Conservation (phyloP, 2,797 vertebrate genomes). For the Tinamus major region DNA sequence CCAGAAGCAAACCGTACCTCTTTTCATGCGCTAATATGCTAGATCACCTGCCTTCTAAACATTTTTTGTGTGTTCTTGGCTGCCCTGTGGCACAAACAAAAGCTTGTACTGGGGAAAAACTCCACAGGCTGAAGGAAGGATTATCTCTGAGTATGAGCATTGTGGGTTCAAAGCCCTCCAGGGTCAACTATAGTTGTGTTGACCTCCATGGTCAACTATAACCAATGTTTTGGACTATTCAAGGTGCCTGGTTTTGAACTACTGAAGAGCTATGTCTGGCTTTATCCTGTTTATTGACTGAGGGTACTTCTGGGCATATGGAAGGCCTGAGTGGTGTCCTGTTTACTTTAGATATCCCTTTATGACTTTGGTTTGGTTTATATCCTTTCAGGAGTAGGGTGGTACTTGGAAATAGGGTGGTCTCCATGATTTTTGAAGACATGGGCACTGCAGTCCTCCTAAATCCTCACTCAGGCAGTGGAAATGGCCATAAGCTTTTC, state of each 20-base stretch:
- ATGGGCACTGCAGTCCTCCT: background rate
- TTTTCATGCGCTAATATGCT: background rate
- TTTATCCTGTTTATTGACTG: background rate
- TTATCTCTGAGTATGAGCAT: background rate
- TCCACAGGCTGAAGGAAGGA: background rate
- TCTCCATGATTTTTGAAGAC: background rate
- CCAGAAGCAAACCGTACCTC: background rate
- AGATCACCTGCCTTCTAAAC: background rate
- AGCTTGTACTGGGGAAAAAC: background rate
- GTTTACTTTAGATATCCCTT: background rate
- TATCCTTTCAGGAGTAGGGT: background rate
- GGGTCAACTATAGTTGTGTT: rapidly evolving
- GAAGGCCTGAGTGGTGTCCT: background rate
- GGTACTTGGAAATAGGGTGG: background rate
- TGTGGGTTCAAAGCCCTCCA: background rate
- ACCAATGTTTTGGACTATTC: background rate
- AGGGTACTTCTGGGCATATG: background rate
- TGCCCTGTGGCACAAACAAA: background rate
- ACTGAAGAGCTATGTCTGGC: background rate
- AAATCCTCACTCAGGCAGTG: background rate
- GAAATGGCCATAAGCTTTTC: background rate
- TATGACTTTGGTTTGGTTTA: background rate
- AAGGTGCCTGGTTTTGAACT: background rate
- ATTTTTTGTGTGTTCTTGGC: background rate
- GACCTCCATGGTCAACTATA: rapidly evolving